Evolutionary conservation across 2,113 vertebrate genomes (phyloP).

Genomic region (Triplophysa rosa): DNA sequence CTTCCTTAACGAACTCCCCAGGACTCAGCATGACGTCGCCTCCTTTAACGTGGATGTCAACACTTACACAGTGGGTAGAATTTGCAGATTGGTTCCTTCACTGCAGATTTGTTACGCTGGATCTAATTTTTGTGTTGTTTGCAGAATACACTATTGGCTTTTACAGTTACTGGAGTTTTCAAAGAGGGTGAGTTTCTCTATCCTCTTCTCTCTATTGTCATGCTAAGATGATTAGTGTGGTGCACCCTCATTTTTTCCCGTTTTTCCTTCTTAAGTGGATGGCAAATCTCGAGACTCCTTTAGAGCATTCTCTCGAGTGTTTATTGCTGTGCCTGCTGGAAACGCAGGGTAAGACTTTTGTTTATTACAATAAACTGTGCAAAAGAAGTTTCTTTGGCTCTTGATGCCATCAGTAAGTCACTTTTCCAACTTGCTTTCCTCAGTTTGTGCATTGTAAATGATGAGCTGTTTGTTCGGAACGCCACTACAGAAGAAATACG

Average conservation of each 20-base stretch:
- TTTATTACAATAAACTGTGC: not conserved
- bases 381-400: not conserved
- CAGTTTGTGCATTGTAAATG: conserved; percentile 81
- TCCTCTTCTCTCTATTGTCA: not conserved
- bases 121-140: not conserved
- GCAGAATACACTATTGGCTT: conserved; percentile 76
- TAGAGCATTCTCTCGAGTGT: conserved; percentile 75
- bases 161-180: conserved; percentile 77
- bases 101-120: too few relatives aligned
- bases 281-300: conserved; percentile 70
- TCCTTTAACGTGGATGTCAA: conserved; percentile 78
- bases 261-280: conserved; percentile 65
- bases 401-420: not conserved
- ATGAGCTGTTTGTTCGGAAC: conserved; percentile 78
- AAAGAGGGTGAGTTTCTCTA: conserved; percentile 70
- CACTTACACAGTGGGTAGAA: conserved; percentile 72
- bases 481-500: conserved; percentile 77
- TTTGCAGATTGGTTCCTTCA: not conserved
- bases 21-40: conserved; percentile 76
- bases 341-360: conserved; percentile 67
- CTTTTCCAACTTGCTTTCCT: not conserved
- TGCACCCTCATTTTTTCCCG: not conserved
- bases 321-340: conserved; percentile 75
- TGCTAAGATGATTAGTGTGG: not conserved
- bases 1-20: conserved; percentile 79